These are phyloP conservation scores for Sinocyclocheilus anophthalmus DNA, from an alignment of 2,113 vertebrate species.

Conservation along the genomic window DNA sequence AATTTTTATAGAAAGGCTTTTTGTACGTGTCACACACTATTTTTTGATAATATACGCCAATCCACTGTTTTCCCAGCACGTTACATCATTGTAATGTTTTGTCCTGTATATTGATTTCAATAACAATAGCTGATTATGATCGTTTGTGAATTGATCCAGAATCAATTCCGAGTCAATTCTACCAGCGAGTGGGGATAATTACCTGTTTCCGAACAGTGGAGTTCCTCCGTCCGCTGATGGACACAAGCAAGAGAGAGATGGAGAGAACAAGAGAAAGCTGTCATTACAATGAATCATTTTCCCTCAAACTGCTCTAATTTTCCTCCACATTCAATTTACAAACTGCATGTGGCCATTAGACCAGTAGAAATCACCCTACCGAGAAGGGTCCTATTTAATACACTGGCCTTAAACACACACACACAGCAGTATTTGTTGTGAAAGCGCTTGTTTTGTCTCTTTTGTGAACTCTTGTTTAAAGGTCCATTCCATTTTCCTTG, in stretches of 20 bases:
- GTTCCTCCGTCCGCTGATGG: constrained; percentile 81
- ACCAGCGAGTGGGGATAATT: constrained; percentile 65
- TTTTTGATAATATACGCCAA: background rate
- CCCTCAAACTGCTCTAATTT: constrained; percentile 52
- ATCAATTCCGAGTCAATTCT: background rate
- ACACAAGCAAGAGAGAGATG: constrained; percentile 41
- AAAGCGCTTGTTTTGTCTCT: constrained; percentile 8
- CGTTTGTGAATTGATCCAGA: background rate
- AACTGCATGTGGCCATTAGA: constrained; percentile 36
- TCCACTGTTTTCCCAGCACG: background rate
- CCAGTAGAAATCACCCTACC: constrained; percentile 45
- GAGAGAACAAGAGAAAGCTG: constrained; percentile 37
- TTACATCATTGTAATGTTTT: background rate
- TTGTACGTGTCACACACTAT: background rate
- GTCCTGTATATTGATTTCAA: background rate
- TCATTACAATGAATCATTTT: constrained; percentile 72
- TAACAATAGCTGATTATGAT: background rate
- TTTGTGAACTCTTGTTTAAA: background rate
- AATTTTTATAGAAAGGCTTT: too few relatives aligned
- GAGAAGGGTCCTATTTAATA: constrained; percentile 41
- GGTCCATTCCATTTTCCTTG: background rate
- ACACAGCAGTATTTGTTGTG: background rate
- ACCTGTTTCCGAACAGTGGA: constrained; percentile 93
- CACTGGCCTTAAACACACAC: constrained; percentile 37
- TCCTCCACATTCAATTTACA: constrained; percentile 35